Percentiles rank a stretch among this genome's conserved stretches.
Evolutionary conservation across 2,797 vertebrate species (phyloP).

Genomic region (Dryobates pubescens): DNA sequence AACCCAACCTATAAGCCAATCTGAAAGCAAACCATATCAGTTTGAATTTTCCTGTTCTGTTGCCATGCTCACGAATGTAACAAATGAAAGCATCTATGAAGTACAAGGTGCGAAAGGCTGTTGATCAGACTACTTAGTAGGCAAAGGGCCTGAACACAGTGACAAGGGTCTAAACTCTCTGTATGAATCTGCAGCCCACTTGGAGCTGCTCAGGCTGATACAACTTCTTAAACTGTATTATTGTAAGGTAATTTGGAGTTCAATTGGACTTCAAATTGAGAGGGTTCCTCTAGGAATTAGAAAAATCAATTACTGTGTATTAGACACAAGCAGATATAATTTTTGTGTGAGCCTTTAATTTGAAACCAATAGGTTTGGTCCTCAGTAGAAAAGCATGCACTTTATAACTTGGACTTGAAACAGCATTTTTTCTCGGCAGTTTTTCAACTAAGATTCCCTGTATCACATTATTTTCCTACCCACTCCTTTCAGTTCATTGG

Average conservation of each 20-base stretch:
- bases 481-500: background rate
- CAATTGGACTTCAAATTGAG: conserved; percentile 46
- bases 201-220: background rate
- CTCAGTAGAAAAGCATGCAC: conserved; percentile 11
- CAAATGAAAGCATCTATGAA: background rate
- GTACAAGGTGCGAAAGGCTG: background rate
- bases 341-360: conserved; percentile 63
- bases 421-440: background rate
- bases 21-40: background rate
- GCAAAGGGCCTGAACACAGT: background rate
- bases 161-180: background rate
- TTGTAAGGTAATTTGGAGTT: conserved; percentile 49
- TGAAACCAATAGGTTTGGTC: conserved; percentile 19
- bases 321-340: conserved; percentile 36
- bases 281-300: conserved; percentile 36
- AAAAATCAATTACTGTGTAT: conserved; percentile 44
- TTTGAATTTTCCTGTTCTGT: conserved; percentile 2
- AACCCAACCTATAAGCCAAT: background rate
- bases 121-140: background rate
- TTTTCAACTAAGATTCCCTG: conserved; percentile 1
- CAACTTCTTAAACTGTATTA: conserved; percentile 45
- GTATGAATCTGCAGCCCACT: background rate
- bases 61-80: background rate
- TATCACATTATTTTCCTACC: background rate
- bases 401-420: background rate